Percentiles rank a stretch among this genome's conserved stretches.
Evolutionary conservation across 2,797 vertebrate species (phyloP).

Genomic region (Syngnathus acus): DNA sequence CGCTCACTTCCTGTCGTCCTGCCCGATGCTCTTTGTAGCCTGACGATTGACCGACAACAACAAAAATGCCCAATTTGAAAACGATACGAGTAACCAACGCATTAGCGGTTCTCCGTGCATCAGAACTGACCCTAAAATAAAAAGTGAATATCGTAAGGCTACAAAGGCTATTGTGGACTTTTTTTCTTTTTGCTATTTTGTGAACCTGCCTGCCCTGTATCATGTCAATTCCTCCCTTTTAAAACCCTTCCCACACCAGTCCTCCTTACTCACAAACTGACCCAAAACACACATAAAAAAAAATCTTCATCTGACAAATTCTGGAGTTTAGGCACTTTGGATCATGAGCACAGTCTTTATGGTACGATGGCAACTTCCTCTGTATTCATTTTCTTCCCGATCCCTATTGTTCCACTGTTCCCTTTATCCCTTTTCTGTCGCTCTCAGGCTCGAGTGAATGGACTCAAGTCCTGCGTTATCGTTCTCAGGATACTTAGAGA

Average conservation of each 20-base stretch:
- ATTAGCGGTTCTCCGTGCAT: neutral
- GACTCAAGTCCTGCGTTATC: conserved; percentile 98
- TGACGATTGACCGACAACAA: conserved; percentile 53
- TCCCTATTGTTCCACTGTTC: conserved; percentile 3
- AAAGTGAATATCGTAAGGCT: conserved; percentile 69
- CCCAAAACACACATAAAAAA: neutral
- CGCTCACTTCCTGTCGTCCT: conserved; percentile 85
- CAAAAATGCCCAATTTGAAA: neutral
- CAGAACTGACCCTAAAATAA: no score
- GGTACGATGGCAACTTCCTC: neutral
- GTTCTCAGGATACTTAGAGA: conserved; percentile 95
- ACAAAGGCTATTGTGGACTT: conserved; percentile 77
- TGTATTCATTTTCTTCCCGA: conserved; percentile 7
- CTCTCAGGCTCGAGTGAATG: conserved; percentile 92
- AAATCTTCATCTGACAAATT: neutral
- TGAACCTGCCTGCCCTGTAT: conserved; percentile 70
- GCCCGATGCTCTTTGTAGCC: conserved; percentile 78
- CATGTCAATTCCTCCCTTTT: conserved; percentile 64
- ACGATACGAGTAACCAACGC: neutral
- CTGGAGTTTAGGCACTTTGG: neutral
- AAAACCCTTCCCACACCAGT: conserved; percentile 52
- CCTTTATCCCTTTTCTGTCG: conserved; percentile 12
- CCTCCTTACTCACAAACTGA: conserved; percentile 32
- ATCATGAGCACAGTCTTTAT: neutral
- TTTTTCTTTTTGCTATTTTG: conserved; percentile 62